Conservation (phyloP, 1,140 invertebrate genomes). For the Drosophila pachea region DNA sequence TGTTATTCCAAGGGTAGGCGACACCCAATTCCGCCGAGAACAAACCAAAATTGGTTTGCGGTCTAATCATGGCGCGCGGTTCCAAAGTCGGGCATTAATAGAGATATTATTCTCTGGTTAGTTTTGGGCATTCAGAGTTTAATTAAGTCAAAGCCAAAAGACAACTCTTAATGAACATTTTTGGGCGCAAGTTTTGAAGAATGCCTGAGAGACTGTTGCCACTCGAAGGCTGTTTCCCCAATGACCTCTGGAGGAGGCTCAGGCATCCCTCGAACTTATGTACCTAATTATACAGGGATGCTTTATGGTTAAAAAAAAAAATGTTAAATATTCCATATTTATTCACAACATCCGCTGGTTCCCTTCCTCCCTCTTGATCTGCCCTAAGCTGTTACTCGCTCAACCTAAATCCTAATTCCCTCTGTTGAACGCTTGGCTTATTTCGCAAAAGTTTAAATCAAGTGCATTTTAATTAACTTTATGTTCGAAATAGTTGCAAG, state of each 20-base stretch:
- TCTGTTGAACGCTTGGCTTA: background rate
- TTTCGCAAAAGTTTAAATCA: background rate
- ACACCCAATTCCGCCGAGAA: background rate
- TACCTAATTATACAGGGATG: no score
- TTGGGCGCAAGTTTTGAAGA: no score
- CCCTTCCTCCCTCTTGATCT: background rate
- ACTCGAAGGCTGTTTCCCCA: no score
- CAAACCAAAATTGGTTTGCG: background rate
- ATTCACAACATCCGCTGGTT: background rate
- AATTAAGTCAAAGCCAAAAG: no score
- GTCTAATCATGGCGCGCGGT: background rate
- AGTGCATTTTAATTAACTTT: constrained; percentile 1
- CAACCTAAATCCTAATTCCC: background rate
- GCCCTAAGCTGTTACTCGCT: background rate
- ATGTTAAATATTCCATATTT: no score
- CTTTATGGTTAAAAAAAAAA: no score
- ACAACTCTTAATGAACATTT: no score
- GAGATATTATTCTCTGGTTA: background rate
- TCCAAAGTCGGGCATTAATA: background rate
- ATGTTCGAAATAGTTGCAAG: background rate
- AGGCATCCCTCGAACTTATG: no score
- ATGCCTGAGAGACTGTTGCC: no score
- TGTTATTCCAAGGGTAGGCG: background rate
- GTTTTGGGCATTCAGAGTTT: no score
- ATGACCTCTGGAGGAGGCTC: no score